Base-by-base conservation (phyloP, 2,113 vertebrate species). In the Hemibates koningsi region DNA sequence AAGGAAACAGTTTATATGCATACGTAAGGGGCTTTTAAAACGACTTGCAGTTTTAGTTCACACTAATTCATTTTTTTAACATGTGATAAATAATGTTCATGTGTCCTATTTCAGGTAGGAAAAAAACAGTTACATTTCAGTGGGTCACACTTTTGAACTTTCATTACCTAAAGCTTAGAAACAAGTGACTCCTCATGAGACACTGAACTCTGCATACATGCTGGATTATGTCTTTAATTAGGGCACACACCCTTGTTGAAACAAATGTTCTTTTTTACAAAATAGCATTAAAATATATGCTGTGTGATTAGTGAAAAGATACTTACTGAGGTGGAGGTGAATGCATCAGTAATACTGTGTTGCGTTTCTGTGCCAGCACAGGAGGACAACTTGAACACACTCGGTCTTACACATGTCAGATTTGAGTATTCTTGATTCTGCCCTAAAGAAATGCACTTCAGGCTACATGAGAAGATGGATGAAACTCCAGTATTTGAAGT, bases 1-100 rank as follows among this genome's bases (percentile, higher is more conserved):
- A 21, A 48, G 71, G 19, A 68, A 48, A 45, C 9, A 4, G 78
- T 59, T 27, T 68, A 38, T 68, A 68, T 13, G 63, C 63, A 38
- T 8, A 80, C 24, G 29, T 17, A 48, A 53, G 32, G 27, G 41
- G 17, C 32, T 27, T 50, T 52, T 78, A n/a, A 34, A 6, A 32
- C 7, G 0, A 78, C 0, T 52, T 78, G 27, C 5, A n/a, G 24
- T 45, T 82, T 11, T 11, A 34, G 8, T 52, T 82, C 21, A 52
- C 81, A 34, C 66, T 27, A 32, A 66, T 54, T 80, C 3, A 32
- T 80, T 24, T 21, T 61, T 5, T 81, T 12, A 63, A 16, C 6
- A 43, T 8, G 5, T 80, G 17, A 16, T 14, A 56, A 82, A 36
- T 19, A 53, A 63, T 14, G 16, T 32, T 50, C 43, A 32, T 29